These are phyloP conservation scores for Pampus argenteus DNA, from an alignment of 2,797 vertebrate genomes.

Conservation along the genomic window DNA sequence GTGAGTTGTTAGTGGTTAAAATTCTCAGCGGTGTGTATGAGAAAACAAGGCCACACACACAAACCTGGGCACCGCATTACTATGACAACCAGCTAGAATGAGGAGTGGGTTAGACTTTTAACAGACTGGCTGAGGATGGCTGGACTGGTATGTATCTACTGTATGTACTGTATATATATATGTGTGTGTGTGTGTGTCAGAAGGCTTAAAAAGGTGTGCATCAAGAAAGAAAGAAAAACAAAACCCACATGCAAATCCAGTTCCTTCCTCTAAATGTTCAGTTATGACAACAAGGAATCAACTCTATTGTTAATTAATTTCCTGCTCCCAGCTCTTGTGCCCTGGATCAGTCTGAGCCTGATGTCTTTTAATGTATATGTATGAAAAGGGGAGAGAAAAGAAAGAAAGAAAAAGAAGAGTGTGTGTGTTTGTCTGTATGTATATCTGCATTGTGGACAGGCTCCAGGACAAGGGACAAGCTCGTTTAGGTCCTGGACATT, in stretches of 20 bases:
- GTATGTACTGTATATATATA: conserved; percentile 3
- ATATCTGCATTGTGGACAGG: conserved; percentile 75
- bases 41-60: conserved; percentile 75
- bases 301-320: conserved; percentile 67
- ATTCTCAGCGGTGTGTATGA: conserved; percentile 57
- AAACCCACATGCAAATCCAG: conserved; percentile 66
- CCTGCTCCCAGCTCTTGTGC: conserved; percentile 53
- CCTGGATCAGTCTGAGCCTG: conserved; percentile 58
- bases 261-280: conserved; percentile 64
- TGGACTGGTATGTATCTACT: conserved; percentile 11
- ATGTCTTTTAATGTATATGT: conserved; percentile 24
- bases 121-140: conserved; percentile 36
- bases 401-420: background rate
- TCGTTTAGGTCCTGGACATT: conserved; percentile 64
- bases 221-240: conserved; percentile 40
- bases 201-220: conserved; percentile 66
- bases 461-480: conserved; percentile 70
- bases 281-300: conserved; percentile 69
- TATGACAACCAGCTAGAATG: conserved; percentile 50
- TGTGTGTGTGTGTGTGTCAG: conserved; percentile 27
- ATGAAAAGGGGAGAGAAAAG: background rate
- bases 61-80: conserved; percentile 64
- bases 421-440: conserved; percentile 42
- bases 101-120: conserved; percentile 47
- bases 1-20: conserved; percentile 69